A percentile compares a stretch with the other conserved stretches of the same genome.
Evolutionary conservation across 2,797 vertebrate genomes (phyloP).

Genomic region (Silurus aristotelis): DNA sequence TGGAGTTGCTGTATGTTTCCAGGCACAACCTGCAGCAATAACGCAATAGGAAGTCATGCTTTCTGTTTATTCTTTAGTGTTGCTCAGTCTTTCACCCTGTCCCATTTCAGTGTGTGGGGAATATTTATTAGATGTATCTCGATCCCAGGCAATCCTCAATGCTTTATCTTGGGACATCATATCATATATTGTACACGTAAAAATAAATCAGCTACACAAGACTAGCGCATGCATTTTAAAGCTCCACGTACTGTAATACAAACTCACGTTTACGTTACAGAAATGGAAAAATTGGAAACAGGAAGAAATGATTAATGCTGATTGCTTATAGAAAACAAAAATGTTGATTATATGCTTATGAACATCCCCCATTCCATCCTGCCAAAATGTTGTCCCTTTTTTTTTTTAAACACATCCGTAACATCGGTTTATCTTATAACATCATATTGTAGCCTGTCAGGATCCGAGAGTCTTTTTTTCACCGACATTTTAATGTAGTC

Average conservation of each 20-base stretch:
- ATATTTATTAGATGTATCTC: neutral
- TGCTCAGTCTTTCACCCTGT: slow-evolving; percentile 1
- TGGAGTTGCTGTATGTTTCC: neutral
- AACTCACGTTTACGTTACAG: no score
- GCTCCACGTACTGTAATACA: neutral
- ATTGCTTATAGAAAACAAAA: neutral
- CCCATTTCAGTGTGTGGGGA: neutral
- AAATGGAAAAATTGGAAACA: no score
- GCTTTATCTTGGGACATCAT: neutral
- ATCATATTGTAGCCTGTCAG: slow-evolving; percentile 6
- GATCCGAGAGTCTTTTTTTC: neutral
- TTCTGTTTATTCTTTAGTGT: neutral
- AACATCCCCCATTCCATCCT: no score
- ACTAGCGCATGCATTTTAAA: neutral
- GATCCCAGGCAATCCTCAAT: neutral
- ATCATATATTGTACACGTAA: neutral
- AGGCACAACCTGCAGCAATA: no score
- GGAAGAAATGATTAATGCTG: no score
- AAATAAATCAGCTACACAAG: neutral
- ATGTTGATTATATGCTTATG: no score
- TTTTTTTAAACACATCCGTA: neutral
- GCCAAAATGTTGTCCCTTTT: neutral
- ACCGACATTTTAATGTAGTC: no score
- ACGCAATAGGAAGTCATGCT: neutral
- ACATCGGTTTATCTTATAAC: neutral